Evolutionary conservation across 2,113 vertebrate species (phyloP).

Genomic region (Dendropsophus ebraccatus): DNA sequence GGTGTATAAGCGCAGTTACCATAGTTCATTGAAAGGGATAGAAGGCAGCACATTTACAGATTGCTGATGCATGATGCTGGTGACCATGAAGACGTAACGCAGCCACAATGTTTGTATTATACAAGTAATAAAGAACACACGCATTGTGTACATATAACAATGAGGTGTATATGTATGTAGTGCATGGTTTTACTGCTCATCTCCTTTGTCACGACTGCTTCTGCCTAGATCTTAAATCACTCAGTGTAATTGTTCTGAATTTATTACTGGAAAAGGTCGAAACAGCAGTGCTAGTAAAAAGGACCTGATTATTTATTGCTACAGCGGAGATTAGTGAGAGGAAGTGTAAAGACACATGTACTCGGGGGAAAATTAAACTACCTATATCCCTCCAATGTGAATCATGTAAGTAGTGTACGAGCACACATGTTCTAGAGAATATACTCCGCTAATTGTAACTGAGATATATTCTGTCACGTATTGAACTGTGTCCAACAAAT

Average conservation of each 20-base stretch:
- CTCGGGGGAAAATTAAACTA: neutral
- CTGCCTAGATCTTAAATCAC: slow-evolving; percentile 22
- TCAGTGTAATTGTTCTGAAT: slow-evolving; percentile 45
- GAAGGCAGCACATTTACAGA: neutral
- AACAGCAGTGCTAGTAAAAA: slow-evolving; percentile 31
- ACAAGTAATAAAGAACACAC: neutral
- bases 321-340: neutral
- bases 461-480: no score
- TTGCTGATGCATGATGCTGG: neutral
- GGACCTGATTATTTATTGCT: slow-evolving; percentile 42
- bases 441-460: neutral
- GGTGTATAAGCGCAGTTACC: neutral
- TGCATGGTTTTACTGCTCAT: neutral
- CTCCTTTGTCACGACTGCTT: neutral
- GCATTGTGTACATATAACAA: neutral
- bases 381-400: neutral
- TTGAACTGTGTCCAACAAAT: no score
- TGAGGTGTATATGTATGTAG: neutral
- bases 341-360: slow-evolving; percentile 8
- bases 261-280: slow-evolving; percentile 52
- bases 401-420: neutral
- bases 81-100: neutral
- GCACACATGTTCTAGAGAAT: neutral
- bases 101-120: neutral
- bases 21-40: neutral